phyloP scores from a whole-genome alignment of 2,888 invertebrate species.

The Papilio elwesi region DNA sequence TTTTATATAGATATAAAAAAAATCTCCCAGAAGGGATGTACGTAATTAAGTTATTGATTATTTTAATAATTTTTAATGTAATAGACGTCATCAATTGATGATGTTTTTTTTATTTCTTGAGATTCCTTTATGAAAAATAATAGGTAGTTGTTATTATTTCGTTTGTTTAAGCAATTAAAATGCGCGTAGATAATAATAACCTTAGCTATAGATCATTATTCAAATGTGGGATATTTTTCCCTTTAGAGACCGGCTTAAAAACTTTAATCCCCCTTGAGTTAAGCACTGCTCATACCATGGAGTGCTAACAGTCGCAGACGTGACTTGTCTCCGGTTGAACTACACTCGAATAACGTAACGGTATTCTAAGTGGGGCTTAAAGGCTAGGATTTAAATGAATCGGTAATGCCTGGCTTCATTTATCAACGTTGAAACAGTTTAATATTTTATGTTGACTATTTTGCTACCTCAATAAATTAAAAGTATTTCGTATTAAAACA shows the following conservation, averaged over 20 bases:
- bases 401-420: neutral
- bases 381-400: constrained; percentile 4
- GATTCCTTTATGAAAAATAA: no score
- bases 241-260: neutral
- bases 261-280: constrained; percentile 21
- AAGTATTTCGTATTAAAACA: no score
- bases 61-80: no score
- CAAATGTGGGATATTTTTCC: neutral
- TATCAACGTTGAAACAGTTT: no score
- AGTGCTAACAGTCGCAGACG: constrained; percentile 11
- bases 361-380: neutral
- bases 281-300: constrained; percentile 12
- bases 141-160: no score
- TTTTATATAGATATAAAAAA: neutral
- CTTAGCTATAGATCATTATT: neutral
- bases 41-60: no score
- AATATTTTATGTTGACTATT: no score
- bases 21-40: neutral
- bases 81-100: no score
- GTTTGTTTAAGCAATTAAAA: no score
- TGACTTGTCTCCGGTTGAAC: constrained; percentile 2
- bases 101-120: no score
- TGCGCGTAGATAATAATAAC: no score
- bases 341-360: neutral
- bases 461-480: no score